Percentiles rank a stretch among this genome's conserved stretches.
Evolutionary conservation across 2,888 invertebrate species (phyloP).

Genomic region (Cryptus viduatorius): DNA sequence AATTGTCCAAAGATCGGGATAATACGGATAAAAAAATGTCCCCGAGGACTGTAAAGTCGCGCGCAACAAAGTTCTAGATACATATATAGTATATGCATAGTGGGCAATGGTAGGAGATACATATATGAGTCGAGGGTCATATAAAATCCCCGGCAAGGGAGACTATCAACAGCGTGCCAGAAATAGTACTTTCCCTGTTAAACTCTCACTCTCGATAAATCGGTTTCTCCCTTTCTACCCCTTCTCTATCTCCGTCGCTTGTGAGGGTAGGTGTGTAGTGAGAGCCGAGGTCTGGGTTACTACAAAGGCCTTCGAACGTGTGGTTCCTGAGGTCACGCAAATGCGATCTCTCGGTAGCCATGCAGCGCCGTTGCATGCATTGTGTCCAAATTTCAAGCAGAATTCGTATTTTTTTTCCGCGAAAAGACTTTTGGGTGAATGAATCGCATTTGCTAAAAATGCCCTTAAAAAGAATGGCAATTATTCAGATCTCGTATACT

Average conservation of each 20-base stretch:
- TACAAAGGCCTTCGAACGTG: conserved; percentile 48
- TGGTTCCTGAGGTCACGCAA: conserved; percentile 60
- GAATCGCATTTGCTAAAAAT: too few species aligned
- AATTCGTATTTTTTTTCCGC: too few species aligned
- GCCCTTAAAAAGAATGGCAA: too few species aligned
- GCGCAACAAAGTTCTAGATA: not conserved
- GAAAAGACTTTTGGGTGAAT: too few species aligned
- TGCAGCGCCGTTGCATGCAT: not conserved
- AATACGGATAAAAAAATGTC: not conserved
- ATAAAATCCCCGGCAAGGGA: not conserved
- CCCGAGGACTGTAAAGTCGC: not conserved
- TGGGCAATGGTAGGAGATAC: not conserved
- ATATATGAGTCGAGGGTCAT: not conserved
- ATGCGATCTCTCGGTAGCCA: conserved; percentile 13
- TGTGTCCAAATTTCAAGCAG: not conserved
- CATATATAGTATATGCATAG: not conserved
- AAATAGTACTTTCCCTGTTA: conserved; percentile 56
- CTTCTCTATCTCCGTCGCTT: not conserved
- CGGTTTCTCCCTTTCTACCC: not conserved
- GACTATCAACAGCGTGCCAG: conserved; percentile 25
- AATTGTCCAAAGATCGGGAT: not conserved
- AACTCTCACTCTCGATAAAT: conserved; percentile 60
- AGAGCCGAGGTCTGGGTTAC: conserved; percentile 48
- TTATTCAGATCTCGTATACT: too few species aligned
- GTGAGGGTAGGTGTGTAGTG: conserved; percentile 43